Base-by-base conservation (phyloP, 2,113 vertebrate species). In the Plotosus lineatus region DNA sequence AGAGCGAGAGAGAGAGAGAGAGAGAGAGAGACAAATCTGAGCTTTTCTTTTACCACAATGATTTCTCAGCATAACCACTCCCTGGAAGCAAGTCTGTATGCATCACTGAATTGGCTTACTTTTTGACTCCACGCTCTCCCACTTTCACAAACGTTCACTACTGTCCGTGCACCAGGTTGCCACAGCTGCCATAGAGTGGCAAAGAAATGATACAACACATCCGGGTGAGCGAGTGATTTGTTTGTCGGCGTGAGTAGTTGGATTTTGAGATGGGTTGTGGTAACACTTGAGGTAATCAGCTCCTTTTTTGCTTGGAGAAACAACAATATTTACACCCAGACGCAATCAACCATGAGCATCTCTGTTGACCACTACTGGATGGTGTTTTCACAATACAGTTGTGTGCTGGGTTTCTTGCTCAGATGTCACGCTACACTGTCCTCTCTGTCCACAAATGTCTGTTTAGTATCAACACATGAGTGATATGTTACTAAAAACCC, bases 1-100 rank as follows among this genome's bases (percentile, higher is more conserved):
- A n/a, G n/a, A n/a, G n/a, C n/a, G n/a, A n/a, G n/a, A n/a, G n/a
- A n/a, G n/a, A n/a, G n/a, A n/a, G n/a, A n/a, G n/a, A n/a, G n/a
- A n/a, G n/a, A n/a, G n/a, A n/a, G n/a, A n/a, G n/a, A n/a, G n/a
- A 87, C 92, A 92, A 90, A 90, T 91, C 90, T 86, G 79, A 85
- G 81, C 84, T 86, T 85, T n/a, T 89, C 80, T 87, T 87, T 86
- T 84, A 86, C 90, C 90, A 92, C 91, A 90, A 84, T 81, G 89
- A 85, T 86, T 89, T 87, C 83, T 68, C 85, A 79, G 85, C 21
- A 84, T 87, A 89, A 93, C 92, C 92, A 90, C 92, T 90, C 91
- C 92, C 91, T 88, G 93, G 87, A 92, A 92, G 91, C 85, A 85
- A 86, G 90, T 94, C 94, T 94, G 91, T 92, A 93, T 94, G 88